Percentiles rank a stretch among this genome's conserved stretches.
These are phyloP conservation scores for Heliconius ismenius DNA, from an alignment of 2,888 invertebrate genomes.

Conservation along the genomic window DNA sequence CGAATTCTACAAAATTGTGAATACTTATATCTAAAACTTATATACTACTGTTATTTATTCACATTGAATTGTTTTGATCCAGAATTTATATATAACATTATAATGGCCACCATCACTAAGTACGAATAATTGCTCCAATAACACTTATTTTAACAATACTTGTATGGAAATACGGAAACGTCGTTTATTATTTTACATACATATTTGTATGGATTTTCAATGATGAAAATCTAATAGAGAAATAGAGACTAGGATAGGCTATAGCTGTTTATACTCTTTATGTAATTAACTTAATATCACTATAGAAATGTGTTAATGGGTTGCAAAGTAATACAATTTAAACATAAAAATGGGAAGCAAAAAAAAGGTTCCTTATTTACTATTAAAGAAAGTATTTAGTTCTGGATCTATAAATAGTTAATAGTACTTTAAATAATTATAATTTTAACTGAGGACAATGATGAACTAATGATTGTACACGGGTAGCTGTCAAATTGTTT, in stretches of 20 bases:
- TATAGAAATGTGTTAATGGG: background rate
- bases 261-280: background rate
- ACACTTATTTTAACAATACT: constrained; percentile 56
- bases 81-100: constrained; percentile 19
- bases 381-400: background rate
- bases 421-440: background rate
- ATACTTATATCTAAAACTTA: constrained; percentile 11
- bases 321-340: background rate
- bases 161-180: constrained; percentile 59
- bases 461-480: background rate
- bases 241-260: constrained; percentile 7
- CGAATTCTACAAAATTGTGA: constrained; percentile 12
- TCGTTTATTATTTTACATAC: constrained; percentile 26
- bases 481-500: background rate
- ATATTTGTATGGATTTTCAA: constrained; percentile 47
- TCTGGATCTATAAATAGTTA: background rate
- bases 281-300: too few relatives aligned
- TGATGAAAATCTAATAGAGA: constrained; percentile 3
- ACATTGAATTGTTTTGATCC: constrained; percentile 11
- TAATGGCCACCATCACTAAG: constrained; percentile 69
- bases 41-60: background rate
- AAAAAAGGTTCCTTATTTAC: background rate
- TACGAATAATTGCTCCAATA: constrained; percentile 76
- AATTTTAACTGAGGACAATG: background rate
- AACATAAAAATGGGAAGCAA: background rate